These are phyloP conservation scores for Sycophila texana DNA, from an alignment of 2,888 invertebrate species.

Conservation along the genomic window DNA sequence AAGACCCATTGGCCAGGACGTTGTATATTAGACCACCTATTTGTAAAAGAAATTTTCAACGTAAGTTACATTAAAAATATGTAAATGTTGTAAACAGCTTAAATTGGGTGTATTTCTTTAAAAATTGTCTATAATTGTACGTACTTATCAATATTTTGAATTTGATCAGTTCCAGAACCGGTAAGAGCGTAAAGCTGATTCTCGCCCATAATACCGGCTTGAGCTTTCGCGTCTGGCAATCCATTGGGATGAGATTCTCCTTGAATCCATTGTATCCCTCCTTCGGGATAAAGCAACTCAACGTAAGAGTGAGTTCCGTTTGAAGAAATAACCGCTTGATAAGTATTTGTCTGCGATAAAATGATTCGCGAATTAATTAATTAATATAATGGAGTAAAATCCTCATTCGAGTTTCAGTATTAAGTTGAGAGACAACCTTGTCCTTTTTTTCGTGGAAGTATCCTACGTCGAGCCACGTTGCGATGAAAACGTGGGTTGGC, in stretches of 20 bases:
- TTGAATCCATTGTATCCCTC: constrained; percentile 95
- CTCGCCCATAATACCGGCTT: constrained; percentile 94
- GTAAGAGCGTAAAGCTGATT: constrained; percentile 85
- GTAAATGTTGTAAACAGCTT: background rate
- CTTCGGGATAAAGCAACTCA: constrained; percentile 90
- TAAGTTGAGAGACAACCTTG: constrained; percentile 75
- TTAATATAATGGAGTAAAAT: background rate
- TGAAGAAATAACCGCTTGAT: constrained; percentile 83
- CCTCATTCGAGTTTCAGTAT: background rate
- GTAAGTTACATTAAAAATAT: background rate
- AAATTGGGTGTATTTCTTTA: background rate
- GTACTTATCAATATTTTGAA: constrained; percentile 87
- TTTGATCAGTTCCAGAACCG: constrained; percentile 94
- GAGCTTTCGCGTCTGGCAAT: constrained; percentile 92
- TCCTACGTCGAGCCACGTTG: constrained; percentile 94
- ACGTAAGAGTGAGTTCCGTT: constrained; percentile 89
- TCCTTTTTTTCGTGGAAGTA: constrained; percentile 82
- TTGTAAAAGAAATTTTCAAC: no score
- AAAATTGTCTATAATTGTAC: constrained; percentile 57
- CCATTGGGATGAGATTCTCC: constrained; percentile 86
- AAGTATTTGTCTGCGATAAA: constrained; percentile 84
- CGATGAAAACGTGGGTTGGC: constrained; percentile 88
- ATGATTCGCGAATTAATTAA: background rate
- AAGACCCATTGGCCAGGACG: constrained; percentile 92
- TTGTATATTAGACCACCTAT: constrained; percentile 85